These are phyloP conservation scores for Desmophyllum pertusum DNA, from an alignment of 92 coral and sea anemone genomes.

Conservation along the genomic window DNA sequence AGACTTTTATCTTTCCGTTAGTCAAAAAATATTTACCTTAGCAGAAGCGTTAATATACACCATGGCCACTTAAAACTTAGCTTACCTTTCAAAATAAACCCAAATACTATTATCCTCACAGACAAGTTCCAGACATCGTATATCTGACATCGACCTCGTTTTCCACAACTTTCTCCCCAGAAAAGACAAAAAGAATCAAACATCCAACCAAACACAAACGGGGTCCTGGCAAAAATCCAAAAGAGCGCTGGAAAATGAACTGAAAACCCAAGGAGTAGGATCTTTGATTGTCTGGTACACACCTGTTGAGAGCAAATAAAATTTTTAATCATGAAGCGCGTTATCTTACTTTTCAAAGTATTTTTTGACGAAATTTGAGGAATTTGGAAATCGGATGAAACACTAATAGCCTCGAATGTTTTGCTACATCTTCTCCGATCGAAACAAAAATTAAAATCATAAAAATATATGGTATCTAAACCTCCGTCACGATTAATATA, in stretches of 20 bases:
- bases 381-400: too few species aligned
- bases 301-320: slow-evolving; percentile 46
- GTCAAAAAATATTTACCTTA: not conserved
- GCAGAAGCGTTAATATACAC: not conserved
- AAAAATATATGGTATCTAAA: too few species aligned
- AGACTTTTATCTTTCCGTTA: not conserved
- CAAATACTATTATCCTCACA: slow-evolving; percentile 1
- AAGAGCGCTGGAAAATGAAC: slow-evolving; percentile 67
- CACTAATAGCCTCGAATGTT: too few species aligned
- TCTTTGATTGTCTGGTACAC: slow-evolving; percentile 86
- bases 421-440: too few species aligned
- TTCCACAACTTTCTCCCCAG: slow-evolving; percentile 90
- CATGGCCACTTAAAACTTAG: not conserved
- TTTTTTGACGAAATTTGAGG: too few species aligned
- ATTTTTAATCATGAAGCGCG: not conserved
- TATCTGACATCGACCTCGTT: slow-evolving; percentile 77
- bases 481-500: too few species aligned
- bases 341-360: not conserved
- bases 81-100: slow-evolving; percentile 24
- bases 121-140: slow-evolving; percentile 59
- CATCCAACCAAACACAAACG: slow-evolving; percentile 75
- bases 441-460: too few species aligned
- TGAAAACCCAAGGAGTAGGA: slow-evolving; percentile 87
- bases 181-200: slow-evolving; percentile 72
- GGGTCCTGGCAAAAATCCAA: slow-evolving; percentile 86